Percentiles rank a stretch among this genome's conserved stretches.
phyloP scores from a whole-genome alignment of 1,140 invertebrate genomes.

The Drosophila kanapiae region DNA sequence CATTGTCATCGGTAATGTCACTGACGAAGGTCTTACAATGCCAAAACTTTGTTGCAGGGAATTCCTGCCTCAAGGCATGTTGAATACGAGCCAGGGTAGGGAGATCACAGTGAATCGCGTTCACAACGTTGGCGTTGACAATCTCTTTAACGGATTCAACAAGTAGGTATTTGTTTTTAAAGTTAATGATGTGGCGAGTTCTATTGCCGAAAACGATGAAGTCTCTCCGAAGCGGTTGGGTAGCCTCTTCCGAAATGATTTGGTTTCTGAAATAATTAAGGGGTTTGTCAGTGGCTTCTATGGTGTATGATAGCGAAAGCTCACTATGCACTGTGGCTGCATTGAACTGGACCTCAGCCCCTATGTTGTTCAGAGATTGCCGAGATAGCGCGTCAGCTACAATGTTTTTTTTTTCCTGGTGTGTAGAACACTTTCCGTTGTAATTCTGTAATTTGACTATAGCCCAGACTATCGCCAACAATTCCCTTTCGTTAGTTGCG shows the following conservation, averaged over 20 bases:
- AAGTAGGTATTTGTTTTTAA: background rate
- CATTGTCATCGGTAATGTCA: no score
- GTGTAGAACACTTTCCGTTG: conserved; percentile 40
- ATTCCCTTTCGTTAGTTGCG: no score
- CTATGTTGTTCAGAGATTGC: conserved; percentile 3
- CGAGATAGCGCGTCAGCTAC: no score
- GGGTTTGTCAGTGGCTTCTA: conserved; percentile 35
- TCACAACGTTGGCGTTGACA: no score
- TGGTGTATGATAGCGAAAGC: conserved; percentile 12
- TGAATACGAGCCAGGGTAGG: no score
- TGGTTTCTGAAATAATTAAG: conserved; percentile 43
- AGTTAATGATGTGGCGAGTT: conserved; percentile 14
- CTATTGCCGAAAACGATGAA: conserved; percentile 11
- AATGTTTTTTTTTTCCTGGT: background rate
- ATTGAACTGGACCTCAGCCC: conserved; percentile 7
- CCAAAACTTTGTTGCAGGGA: no score
- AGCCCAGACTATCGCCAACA: no score
- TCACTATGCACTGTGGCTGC: conserved; percentile 29
- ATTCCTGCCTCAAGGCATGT: no score
- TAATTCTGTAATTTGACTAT: no score
- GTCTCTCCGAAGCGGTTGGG: conserved; percentile 2
- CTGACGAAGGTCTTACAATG: no score
- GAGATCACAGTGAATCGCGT: no score
- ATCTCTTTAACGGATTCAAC: background rate
- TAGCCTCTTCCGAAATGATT: conserved; percentile 27